phyloP scores from a whole-genome alignment of 2,888 invertebrate species.

The Syrista parreyssii region DNA sequence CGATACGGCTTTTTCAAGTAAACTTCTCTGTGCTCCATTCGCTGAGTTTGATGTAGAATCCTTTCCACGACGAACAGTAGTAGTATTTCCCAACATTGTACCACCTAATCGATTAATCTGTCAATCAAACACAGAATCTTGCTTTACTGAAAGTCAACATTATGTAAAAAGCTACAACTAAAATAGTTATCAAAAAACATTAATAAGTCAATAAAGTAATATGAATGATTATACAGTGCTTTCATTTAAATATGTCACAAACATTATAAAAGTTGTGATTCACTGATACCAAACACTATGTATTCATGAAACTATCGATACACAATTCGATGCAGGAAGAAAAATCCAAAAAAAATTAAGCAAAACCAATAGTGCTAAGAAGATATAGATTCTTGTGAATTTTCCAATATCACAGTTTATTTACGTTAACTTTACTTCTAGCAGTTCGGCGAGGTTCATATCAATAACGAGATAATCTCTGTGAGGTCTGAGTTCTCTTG shows the following conservation, averaged over 20 bases:
- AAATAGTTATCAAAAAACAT: background rate
- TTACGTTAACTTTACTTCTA: constrained; percentile 49
- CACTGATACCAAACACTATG: background rate
- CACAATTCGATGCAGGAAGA: no score
- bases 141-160: background rate
- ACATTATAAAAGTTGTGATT: background rate
- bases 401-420: constrained; percentile 16
- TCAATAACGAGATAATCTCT: constrained; percentile 48
- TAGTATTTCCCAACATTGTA: constrained; percentile 55
- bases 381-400: background rate
- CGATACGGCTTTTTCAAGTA: constrained; percentile 19
- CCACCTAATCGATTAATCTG: constrained; percentile 54
- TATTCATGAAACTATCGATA: background rate
- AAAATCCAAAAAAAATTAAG: background rate
- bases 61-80: constrained; percentile 54
- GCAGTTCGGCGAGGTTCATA: constrained; percentile 41
- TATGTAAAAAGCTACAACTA: background rate
- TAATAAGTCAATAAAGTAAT: background rate
- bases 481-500: constrained; percentile 22
- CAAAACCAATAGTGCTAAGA: background rate
- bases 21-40: constrained; percentile 47
- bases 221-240: background rate
- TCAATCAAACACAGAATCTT: constrained; percentile 24
- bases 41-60: constrained; percentile 39
- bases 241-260: background rate